These are phyloP conservation scores for Microdon myrmicae DNA, from an alignment of 2,888 invertebrate species.

Conservation along the genomic window DNA sequence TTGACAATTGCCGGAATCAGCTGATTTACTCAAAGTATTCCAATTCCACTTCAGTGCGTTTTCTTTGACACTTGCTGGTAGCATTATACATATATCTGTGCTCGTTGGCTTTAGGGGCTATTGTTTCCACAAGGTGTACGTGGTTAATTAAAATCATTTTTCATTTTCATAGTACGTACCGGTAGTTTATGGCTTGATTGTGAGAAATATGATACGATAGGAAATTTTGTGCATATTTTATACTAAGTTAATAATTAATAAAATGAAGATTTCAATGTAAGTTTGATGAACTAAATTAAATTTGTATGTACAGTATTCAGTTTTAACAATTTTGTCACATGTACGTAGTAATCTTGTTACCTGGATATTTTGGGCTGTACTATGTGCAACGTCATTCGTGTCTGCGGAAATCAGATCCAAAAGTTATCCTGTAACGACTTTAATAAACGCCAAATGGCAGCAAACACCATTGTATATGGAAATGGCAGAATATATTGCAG, in stretches of 20 bases:
- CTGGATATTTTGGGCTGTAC: conserved; percentile 9
- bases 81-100: conserved; percentile 3
- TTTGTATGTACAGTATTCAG: background rate
- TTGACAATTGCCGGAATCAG: conserved; percentile 22
- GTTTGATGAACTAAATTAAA: too few relatives aligned
- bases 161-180: conserved; percentile 15
- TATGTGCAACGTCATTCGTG: conserved; percentile 11
- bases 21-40: conserved; percentile 6
- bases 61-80: conserved; percentile 5
- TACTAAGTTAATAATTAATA: too few relatives aligned
- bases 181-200: conserved; percentile 14
- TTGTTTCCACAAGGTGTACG: too few relatives aligned
- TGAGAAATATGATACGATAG: conserved; percentile 26
- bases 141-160: too few relatives aligned
- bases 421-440: conserved; percentile 83
- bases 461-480: conserved; percentile 91
- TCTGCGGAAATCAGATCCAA: conserved; percentile 45
- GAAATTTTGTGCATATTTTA: background rate
- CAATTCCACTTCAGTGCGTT: conserved; percentile 1
- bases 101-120: background rate
- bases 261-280: conserved; percentile 33
- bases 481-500: conserved; percentile 85
- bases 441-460: conserved; percentile 94
- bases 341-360: conserved; percentile 18
- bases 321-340: background rate